These are phyloP conservation scores for Athalia circularis DNA, from an alignment of 2,888 invertebrate species.

Conservation along the genomic window DNA sequence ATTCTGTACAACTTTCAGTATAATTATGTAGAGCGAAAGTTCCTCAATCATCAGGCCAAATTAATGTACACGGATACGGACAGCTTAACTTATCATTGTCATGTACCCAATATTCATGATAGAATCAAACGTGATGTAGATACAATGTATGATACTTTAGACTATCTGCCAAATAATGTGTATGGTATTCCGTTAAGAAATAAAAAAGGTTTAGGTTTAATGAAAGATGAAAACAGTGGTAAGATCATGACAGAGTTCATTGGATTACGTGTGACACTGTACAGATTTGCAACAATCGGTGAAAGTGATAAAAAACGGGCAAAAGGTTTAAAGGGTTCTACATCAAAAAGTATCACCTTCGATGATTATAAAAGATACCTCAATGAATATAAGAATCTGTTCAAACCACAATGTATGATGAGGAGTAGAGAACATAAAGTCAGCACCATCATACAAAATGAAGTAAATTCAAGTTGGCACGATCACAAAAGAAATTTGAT, in stretches of 20 bases:
- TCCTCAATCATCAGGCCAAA: background rate
- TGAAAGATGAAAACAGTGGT: too few relatives aligned
- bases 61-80: conserved; percentile 16
- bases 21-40: conserved; percentile 12
- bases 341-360: conserved; percentile 3
- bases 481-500: conserved; percentile 11
- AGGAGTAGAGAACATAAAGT: background rate
- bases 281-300: background rate
- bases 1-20: conserved; percentile 48
- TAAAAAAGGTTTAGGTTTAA: too few relatives aligned
- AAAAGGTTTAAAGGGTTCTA: conserved; percentile 9
- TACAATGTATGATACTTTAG: conserved; percentile 2
- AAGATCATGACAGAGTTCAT: conserved; percentile 21
- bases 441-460: background rate
- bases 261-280: conserved; percentile 15
- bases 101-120: conserved; percentile 3
- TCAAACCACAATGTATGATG: background rate
- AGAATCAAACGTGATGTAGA: background rate
- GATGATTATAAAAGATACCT: background rate
- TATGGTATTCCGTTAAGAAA: too few relatives aligned
- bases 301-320: background rate
- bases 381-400: too few relatives aligned
- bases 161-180: background rate
- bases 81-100: background rate
- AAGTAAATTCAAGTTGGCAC: background rate